phyloP scores from a whole-genome alignment of 2,113 vertebrate species.

The Saccopteryx bilineata region DNA sequence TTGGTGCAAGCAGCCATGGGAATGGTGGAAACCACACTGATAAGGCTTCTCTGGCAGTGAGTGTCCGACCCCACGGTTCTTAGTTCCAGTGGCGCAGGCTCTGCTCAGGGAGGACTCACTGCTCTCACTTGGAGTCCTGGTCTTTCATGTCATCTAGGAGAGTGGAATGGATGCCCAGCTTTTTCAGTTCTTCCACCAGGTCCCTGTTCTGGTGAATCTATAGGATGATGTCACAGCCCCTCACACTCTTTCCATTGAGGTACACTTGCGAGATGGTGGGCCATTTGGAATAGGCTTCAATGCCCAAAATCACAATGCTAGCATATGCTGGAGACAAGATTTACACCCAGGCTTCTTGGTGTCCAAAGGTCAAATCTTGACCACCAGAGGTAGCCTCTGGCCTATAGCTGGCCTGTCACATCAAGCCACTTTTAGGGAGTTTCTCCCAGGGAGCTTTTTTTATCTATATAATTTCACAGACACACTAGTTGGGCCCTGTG shows the following conservation, averaged over 20 bases:
- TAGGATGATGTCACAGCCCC: conserved; percentile 98
- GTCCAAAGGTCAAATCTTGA: not conserved
- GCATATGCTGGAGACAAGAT: not conserved
- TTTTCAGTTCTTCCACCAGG: conserved; percentile 96
- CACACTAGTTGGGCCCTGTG: no score
- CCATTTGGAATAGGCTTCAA: conserved; percentile 98
- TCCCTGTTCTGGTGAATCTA: conserved; percentile 99
- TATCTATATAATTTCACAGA: no score
- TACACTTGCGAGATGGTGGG: conserved; percentile 99
- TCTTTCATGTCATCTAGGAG: conserved; percentile 92
- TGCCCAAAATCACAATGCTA: conserved; percentile 40
- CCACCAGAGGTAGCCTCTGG: not conserved
- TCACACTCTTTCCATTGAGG: conserved; percentile 98
- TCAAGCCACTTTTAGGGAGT: no score
- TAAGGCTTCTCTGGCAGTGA: conserved; percentile 85
- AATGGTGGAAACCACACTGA: not conserved
- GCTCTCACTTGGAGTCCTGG: conserved; percentile 92
- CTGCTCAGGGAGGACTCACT: not conserved
- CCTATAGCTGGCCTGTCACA: not conserved
- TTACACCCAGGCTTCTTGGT: not conserved
- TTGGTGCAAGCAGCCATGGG: conserved; percentile 58
- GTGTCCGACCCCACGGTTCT: not conserved
- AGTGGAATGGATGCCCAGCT: conserved; percentile 94
- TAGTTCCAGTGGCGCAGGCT: not conserved
- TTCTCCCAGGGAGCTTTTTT: no score